phyloP scores from a whole-genome alignment of 2,888 invertebrate species.

The Drosophila differens region DNA sequence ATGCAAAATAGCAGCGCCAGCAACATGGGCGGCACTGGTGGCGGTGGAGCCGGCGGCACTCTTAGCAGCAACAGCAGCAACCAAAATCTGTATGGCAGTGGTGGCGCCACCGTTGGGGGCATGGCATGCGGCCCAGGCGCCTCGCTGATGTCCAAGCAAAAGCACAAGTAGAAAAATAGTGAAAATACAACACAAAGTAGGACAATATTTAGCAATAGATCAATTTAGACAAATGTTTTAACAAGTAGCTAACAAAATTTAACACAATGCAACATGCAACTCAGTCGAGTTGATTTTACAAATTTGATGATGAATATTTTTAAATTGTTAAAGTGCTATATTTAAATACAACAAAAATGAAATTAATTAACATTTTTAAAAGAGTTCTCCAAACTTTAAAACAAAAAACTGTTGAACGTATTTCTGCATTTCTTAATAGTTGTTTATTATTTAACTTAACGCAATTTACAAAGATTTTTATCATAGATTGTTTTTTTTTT shows the following conservation, averaged over 20 bases:
- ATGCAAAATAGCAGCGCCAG: constrained; percentile 13
- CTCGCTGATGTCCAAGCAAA: constrained; percentile 61
- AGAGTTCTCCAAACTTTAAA: background rate
- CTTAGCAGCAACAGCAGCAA: constrained; percentile 30
- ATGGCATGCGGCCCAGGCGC: constrained; percentile 23
- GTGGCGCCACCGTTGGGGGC: constrained; percentile 28
- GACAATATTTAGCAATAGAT: constrained; percentile 16
- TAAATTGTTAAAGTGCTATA: background rate
- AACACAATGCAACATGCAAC: constrained; percentile 7
- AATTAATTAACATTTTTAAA: background rate
- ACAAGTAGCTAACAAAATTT: constrained; percentile 19
- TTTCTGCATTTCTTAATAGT: constrained; percentile 52
- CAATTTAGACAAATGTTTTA: constrained; percentile 45
- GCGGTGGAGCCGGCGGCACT: background rate
- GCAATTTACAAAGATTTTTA: constrained; percentile 76
- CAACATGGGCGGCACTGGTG: constrained; percentile 9
- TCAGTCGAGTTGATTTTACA: background rate
- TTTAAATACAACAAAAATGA: background rate
- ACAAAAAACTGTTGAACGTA: background rate
- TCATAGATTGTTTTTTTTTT: constrained; percentile 48
- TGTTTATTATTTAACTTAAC: constrained; percentile 77
- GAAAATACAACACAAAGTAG: constrained; percentile 24
- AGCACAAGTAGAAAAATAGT: constrained; percentile 65
- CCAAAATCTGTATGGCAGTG: constrained; percentile 29
- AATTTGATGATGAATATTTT: background rate